phyloP scores from a whole-genome alignment of 1,140 invertebrate genomes.

The Heliothis virescens region DNA sequence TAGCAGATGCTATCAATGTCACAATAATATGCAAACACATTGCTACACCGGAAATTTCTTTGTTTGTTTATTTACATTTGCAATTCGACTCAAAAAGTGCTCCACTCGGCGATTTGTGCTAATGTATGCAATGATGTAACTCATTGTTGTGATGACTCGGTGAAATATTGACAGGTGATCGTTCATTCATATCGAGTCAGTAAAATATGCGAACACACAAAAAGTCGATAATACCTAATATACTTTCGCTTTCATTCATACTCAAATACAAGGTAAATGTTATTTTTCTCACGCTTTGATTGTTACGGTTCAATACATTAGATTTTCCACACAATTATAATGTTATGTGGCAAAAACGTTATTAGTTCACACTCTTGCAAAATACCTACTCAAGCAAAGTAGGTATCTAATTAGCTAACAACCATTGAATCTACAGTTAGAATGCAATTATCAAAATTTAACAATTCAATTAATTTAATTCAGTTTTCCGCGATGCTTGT shows the following conservation, averaged over 20 bases:
- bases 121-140: conserved; percentile 50
- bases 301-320: conserved; percentile 44
- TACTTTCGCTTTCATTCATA: conserved; percentile 52
- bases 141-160: conserved; percentile 56
- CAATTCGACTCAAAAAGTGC: not conserved
- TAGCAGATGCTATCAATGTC: conserved; percentile 33
- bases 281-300: conserved; percentile 49
- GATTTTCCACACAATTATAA: conserved; percentile 41
- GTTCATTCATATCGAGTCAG: not conserved
- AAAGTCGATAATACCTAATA: not conserved
- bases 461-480: conserved; percentile 9
- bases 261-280: conserved; percentile 34
- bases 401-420: conserved; percentile 12
- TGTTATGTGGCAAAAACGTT: conserved; percentile 27
- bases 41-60: conserved; percentile 26
- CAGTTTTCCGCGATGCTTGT: no score
- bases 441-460: conserved; percentile 5
- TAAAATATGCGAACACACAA: conserved; percentile 19
- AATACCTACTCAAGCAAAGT: conserved; percentile 13
- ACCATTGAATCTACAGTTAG: conserved; percentile 13
- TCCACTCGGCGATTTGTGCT: conserved; percentile 5
- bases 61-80: conserved; percentile 28
- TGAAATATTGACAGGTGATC: conserved; percentile 13
- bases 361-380: conserved; percentile 39
- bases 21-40: conserved; percentile 24